Conservation (phyloP, 2,113 vertebrate genomes). For the Psophia crepitans region DNA sequence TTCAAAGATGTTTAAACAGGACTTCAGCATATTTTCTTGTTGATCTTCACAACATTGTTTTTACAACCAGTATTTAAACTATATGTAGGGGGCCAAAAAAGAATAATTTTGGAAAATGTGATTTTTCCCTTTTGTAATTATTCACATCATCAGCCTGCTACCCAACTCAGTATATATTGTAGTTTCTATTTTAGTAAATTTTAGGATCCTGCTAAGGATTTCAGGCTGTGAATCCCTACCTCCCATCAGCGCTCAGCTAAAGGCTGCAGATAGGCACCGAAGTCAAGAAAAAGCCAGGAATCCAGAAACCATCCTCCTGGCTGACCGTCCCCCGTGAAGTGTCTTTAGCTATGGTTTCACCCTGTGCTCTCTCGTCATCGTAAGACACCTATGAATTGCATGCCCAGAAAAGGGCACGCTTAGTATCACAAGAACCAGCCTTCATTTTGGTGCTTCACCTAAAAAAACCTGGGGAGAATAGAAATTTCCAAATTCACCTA, state of each 20-base stretch:
- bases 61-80: background rate
- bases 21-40: background rate
- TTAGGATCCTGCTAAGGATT: background rate
- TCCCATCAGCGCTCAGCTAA: background rate
- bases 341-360: background rate
- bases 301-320: background rate
- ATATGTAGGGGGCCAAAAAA: background rate
- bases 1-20: background rate
- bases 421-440: background rate
- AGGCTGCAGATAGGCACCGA: background rate
- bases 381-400: too few relatives aligned
- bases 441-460: background rate
- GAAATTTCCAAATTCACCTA: background rate
- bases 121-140: background rate
- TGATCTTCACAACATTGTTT: background rate
- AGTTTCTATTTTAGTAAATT: background rate
- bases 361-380: background rate
- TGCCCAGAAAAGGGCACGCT: rapidly evolving
- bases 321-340: background rate
- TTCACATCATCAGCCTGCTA: background rate
- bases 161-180: background rate
- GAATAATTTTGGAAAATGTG: background rate
- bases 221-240: background rate
- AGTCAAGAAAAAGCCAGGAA: background rate
- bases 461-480: rapidly evolving